Evolutionary conservation across 2,888 invertebrate species (phyloP).

Genomic region (Volucella inanis): DNA sequence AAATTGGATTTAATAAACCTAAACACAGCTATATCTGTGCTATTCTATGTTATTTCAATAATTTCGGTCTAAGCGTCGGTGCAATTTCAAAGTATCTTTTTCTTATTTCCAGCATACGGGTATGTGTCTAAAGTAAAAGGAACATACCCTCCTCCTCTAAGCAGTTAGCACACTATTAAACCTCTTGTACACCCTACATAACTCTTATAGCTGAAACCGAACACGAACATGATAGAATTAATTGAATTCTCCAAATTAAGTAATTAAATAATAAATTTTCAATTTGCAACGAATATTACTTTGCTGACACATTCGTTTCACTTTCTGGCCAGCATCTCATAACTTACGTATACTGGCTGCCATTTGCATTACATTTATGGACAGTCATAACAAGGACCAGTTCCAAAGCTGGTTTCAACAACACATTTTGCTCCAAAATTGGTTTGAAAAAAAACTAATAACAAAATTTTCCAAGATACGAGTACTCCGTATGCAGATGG

Average conservation of each 20-base stretch:
- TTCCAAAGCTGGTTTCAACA: constrained; percentile 7
- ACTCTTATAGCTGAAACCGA: constrained; percentile 4
- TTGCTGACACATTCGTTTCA: constrained; percentile 57
- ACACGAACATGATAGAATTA: constrained; percentile 20
- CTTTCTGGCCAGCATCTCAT: constrained; percentile 35
- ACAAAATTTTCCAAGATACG: constrained; percentile 6
- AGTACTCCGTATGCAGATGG: constrained; percentile 36
- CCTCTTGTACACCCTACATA: background rate
- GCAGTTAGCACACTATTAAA: no score
- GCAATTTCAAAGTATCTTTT: no score
- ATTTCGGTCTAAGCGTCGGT: no score
- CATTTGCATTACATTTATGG: background rate
- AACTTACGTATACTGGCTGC: constrained; percentile 8
- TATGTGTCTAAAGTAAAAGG: no score
- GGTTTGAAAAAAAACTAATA: constrained; percentile 13
- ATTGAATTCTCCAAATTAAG: constrained; percentile 50
- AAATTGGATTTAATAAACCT: no score
- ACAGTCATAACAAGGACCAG: constrained; percentile 27
- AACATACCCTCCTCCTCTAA: no score
- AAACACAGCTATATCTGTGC: no score
- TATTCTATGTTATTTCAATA: no score
- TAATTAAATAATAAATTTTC: constrained; percentile 65
- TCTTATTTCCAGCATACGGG: no score
- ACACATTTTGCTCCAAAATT: constrained; percentile 40
- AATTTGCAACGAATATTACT: constrained; percentile 50